Conservation (phyloP, 2,888 invertebrate species). For the Machimus rusticus region DNA sequence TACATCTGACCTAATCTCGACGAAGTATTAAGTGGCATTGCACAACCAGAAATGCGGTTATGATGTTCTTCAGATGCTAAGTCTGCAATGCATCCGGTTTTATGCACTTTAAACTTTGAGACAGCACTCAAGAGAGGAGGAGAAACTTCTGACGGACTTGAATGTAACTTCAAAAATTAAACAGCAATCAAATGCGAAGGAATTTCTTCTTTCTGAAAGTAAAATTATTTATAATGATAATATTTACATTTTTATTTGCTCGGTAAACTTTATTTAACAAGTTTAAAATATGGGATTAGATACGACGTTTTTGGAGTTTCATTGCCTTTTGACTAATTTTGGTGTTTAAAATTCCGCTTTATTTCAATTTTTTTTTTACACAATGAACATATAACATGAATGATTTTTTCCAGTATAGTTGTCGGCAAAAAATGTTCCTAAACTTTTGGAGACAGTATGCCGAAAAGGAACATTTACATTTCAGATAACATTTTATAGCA, state of each 20-base stretch:
- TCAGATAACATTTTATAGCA: too few relatives aligned
- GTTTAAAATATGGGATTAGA: neutral
- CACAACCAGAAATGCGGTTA: neutral
- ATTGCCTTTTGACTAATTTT: too few relatives aligned
- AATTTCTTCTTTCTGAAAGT: neutral
- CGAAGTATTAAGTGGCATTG: neutral
- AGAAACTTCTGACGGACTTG: neutral
- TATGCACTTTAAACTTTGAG: conserved; percentile 23
- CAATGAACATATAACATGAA: too few relatives aligned
- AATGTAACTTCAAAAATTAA: neutral
- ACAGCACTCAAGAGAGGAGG: neutral
- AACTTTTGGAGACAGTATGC: too few relatives aligned
- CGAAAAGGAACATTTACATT: too few relatives aligned
- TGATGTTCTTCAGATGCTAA: neutral
- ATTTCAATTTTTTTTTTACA: too few relatives aligned
- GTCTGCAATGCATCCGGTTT: conserved; percentile 1
- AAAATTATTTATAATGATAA: neutral
- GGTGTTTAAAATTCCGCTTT: too few relatives aligned
- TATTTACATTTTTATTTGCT: neutral
- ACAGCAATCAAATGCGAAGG: neutral
- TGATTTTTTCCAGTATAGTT: too few relatives aligned
- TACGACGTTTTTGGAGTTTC: too few relatives aligned
- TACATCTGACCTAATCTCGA: neutral
- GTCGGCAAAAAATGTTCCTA: too few relatives aligned
- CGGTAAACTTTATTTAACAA: neutral